A percentile compares a stretch with the other conserved stretches of the same genome.
These are phyloP conservation scores for Micrasema minimum DNA, from an alignment of 1,140 invertebrate species.

Conservation along the genomic window DNA sequence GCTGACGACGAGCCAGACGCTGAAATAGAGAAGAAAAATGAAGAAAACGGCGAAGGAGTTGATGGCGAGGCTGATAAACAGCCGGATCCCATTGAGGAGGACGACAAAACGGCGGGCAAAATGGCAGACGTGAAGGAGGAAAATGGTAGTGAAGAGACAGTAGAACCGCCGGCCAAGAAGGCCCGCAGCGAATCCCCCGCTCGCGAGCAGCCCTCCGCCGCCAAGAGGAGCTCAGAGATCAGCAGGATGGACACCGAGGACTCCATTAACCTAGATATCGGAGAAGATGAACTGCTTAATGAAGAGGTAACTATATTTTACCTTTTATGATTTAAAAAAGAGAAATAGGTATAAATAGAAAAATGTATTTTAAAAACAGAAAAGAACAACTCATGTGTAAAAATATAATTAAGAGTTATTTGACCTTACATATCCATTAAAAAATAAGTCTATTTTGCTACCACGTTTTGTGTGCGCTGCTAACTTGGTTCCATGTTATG, in stretches of 20 bases:
- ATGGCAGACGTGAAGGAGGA: conserved; percentile 40
- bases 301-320: conserved; percentile 70
- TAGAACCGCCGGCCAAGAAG: conserved; percentile 61
- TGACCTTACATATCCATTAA: no score
- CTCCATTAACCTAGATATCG: conserved; percentile 83
- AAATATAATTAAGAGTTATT: neutral
- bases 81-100: conserved; percentile 50
- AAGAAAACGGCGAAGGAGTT: conserved; percentile 23
- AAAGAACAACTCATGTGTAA: neutral
- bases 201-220: conserved; percentile 12
- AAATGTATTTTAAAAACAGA: neutral
- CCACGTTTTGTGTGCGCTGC: no score
- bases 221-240: conserved; percentile 58
- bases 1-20: conserved; percentile 53
- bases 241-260: conserved; percentile 77
- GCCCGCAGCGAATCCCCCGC: conserved; percentile 57
- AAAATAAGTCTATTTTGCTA: no score
- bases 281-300: conserved; percentile 82
- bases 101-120: conserved; percentile 58
- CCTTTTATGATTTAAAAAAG: neutral
- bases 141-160: conserved; percentile 60
- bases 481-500: no score
- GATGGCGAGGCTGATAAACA: no score
- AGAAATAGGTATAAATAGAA: neutral
- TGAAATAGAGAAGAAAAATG: conserved; percentile 33